Evolutionary conservation across 64 coral and sea anemone species (phyloP).

Genomic region (Astreopora myriophthalma): DNA sequence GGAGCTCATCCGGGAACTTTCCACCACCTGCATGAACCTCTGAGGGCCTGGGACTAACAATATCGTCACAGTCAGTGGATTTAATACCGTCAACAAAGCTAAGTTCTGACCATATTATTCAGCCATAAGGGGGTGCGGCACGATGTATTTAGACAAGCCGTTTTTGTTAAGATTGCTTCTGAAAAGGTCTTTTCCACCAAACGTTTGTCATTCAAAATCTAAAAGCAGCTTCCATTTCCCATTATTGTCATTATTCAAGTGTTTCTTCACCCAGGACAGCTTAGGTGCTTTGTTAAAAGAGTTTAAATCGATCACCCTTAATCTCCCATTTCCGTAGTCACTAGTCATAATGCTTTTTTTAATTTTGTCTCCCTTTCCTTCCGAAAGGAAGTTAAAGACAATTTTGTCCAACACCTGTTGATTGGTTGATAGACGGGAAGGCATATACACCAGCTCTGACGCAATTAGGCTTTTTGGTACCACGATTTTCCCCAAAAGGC

Average conservation of each 20-base stretch:
- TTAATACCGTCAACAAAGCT: too few relatives aligned
- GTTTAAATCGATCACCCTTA: constrained; percentile 30
- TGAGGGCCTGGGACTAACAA: too few relatives aligned
- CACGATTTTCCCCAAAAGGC: too few relatives aligned
- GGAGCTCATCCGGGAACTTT: too few relatives aligned
- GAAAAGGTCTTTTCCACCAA: not conserved
- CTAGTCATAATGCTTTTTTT: constrained; percentile 9
- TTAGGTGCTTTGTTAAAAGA: constrained; percentile 30
- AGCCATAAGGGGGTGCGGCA: too few relatives aligned
- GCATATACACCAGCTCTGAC: constrained; percentile 26
- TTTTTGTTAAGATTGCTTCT: not conserved
- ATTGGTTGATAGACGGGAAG: not conserved
- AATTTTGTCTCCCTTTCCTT: constrained; percentile 24
- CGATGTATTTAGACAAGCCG: not conserved
- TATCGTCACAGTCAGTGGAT: too few relatives aligned
- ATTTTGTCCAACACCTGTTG: not conserved
- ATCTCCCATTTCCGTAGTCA: constrained; percentile 23
- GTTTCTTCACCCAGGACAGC: constrained; percentile 16
- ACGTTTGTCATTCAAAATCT: not conserved
- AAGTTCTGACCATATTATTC: too few relatives aligned
- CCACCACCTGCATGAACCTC: too few relatives aligned
- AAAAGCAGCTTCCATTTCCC: constrained; percentile 41
- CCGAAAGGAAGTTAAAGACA: constrained; percentile 28
- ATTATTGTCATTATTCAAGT: not conserved
- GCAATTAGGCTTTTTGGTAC: not conserved